Evolutionary conservation across 2,113 vertebrate species (phyloP), one percentile per base, ranked within the genome.

Genomic region (Aix galericulata): DNA sequence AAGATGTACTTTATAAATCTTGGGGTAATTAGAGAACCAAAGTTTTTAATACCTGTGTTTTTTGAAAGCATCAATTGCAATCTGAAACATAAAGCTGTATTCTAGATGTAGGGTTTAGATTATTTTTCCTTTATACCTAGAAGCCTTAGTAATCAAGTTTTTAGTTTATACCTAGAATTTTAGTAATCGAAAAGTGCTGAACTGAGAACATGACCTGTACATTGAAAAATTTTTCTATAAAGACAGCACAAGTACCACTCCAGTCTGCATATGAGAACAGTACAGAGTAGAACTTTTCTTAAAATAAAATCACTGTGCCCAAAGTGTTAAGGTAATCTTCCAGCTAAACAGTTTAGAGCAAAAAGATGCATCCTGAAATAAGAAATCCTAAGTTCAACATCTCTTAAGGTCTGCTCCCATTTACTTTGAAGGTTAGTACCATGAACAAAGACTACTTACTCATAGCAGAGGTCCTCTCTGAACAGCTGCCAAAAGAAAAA

Each of bases 381-480:
- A 89, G 8, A 68, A 32, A 55, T 36, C 60, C 3, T 5, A 71
- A 34, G 8, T 36, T 82, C 48, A 77, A 20, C 17, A 68, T 4
- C 17, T 83, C 63, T 38, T 44, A 66, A 71, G 36, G 5, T 63
- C 25, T 20, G 34, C 89, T 23, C 59, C 67, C n/a, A 13, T 13
- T 59, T 50, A 48, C 44, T 85, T 26, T 50, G 25, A 64, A 16
- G 27, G 32, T 64, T 55, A 84, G 31, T 36, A 86, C 32, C 58
- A 67, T 74, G 91, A 62, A 17, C 22, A 3, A 53, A 22, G 82
- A 17, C 72, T 91, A 97, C 98, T 98, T 97, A 98, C 98, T 84
- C 29, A 20, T 15, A 36, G 58, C n/a, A 40, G n/a, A 78, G 52
- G 52, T 82, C 84, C 56, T 83, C 92, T 80, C 66, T 90, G 52